Percentiles rank a stretch among this genome's conserved stretches.
phyloP scores from a whole-genome alignment of 2,113 vertebrate genomes.

The Urocitellus parryii region DNA sequence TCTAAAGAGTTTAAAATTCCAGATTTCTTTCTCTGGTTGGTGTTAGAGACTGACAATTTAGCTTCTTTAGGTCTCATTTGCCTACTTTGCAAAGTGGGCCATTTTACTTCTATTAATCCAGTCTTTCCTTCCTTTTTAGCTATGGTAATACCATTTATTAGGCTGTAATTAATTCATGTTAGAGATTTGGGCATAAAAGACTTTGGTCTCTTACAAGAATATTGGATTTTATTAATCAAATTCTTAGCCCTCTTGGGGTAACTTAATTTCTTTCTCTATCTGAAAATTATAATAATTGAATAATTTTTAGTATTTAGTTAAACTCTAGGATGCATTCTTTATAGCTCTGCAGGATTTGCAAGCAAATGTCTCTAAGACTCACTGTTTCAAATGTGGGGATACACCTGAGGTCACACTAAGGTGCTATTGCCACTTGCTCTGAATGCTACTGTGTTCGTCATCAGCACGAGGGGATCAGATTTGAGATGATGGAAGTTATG shows the following conservation, averaged over 20 bases:
- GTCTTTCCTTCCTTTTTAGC: background rate
- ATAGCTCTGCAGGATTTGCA: background rate
- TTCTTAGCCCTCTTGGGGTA: background rate
- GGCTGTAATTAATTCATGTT: background rate
- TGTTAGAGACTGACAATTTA: background rate
- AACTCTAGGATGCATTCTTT: background rate
- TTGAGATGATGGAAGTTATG: background rate
- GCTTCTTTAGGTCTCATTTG: background rate
- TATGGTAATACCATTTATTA: background rate
- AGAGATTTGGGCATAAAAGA: background rate
- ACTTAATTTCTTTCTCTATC: background rate
- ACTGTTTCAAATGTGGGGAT: background rate
- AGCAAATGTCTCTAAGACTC: background rate
- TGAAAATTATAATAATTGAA: background rate
- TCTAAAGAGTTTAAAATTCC: background rate
- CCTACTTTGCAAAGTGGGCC: background rate
- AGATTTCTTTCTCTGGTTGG: background rate
- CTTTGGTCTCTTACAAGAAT: background rate
- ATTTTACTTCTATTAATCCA: background rate
- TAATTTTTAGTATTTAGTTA: background rate
- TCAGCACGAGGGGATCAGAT: background rate
- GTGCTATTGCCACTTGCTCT: rapidly evolving
- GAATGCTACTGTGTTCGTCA: rapidly evolving
- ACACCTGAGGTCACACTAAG: background rate
- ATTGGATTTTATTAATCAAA: background rate